Percentiles rank a stretch among this genome's conserved stretches.
Conservation (phyloP, 1,140 invertebrate genomes). For the Frieseomelitta varia region DNA sequence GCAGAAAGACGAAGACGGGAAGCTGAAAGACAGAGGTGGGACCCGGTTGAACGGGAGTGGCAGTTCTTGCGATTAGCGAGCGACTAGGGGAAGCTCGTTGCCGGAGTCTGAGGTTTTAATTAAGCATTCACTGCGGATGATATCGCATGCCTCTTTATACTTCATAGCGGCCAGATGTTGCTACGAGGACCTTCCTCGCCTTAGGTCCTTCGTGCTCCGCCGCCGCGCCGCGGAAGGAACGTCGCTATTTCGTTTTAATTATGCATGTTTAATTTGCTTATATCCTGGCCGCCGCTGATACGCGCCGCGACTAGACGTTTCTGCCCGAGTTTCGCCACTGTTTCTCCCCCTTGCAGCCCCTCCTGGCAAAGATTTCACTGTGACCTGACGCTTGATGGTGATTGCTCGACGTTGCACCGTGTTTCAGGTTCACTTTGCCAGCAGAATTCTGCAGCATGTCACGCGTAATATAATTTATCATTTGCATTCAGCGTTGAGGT, state of each 20-base stretch:
- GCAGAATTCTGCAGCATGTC: background rate
- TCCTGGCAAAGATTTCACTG: background rate
- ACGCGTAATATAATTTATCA: background rate
- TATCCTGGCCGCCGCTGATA: slow-evolving; percentile 64
- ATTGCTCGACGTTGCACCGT: background rate
- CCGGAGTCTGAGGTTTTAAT: slow-evolving; percentile 81
- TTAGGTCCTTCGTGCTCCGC: slow-evolving; percentile 56
- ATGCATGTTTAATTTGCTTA: slow-evolving; percentile 82
- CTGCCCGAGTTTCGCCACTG: background rate
- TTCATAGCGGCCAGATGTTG: slow-evolving; percentile 81
- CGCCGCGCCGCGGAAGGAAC: slow-evolving; percentile 57
- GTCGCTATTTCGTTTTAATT: slow-evolving; percentile 77
- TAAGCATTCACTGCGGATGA: slow-evolving; percentile 82
- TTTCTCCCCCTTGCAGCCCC: background rate
- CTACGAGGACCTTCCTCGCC: slow-evolving; percentile 69
- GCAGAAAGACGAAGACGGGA: background rate
- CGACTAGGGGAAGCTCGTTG: slow-evolving; percentile 67
- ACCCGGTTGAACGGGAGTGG: slow-evolving; percentile 71
- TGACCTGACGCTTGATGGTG: background rate
- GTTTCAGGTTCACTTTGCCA: background rate
- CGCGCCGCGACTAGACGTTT: slow-evolving; percentile 33
- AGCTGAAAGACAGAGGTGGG: slow-evolving; percentile 54
- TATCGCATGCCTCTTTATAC: slow-evolving; percentile 81
- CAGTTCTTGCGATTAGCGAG: slow-evolving; percentile 77
- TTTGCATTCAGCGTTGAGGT: too few species aligned